Conservation (phyloP, 2,113 vertebrate genomes). For the Pterocles burchelli region DNA sequence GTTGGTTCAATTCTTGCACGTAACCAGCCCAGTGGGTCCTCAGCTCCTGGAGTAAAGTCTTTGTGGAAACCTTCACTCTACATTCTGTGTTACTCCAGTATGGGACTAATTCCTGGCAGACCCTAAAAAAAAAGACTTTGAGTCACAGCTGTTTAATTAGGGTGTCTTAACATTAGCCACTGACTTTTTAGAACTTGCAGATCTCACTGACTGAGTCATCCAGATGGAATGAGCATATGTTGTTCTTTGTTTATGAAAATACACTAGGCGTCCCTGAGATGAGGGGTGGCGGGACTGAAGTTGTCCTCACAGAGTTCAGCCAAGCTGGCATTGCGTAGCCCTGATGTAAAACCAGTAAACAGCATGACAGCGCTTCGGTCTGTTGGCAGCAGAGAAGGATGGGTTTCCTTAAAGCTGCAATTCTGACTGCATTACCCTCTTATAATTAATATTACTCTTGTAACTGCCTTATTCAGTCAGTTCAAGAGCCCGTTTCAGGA, state of each 20-base stretch:
- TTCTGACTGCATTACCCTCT: neutral
- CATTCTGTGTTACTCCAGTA: neutral
- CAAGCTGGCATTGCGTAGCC: neutral
- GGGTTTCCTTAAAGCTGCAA: neutral
- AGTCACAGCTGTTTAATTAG: conserved; percentile 55
- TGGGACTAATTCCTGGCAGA: neutral
- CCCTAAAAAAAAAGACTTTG: neutral
- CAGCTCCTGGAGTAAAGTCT: neutral
- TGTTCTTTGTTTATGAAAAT: conserved; percentile 60
- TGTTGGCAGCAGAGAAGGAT: neutral
- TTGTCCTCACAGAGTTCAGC: conserved; percentile 40
- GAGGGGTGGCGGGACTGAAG: neutral
- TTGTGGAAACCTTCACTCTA: neutral
- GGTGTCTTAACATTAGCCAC: conserved; percentile 6
- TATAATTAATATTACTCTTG: neutral
- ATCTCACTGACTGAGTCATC: conserved; percentile 47
- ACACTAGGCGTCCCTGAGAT: neutral
- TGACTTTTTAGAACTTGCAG: conserved; percentile 51
- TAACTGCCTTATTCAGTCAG: neutral
- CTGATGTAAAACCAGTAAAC: neutral
- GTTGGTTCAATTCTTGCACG: neutral
- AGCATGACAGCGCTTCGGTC: neutral
- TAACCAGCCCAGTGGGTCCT: neutral
- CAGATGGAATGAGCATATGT: conserved; percentile 60
- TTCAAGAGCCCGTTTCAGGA: neutral